These are phyloP conservation scores for Lasioglossum pauxillum DNA, from an alignment of 2,888 invertebrate genomes.

Conservation along the genomic window DNA sequence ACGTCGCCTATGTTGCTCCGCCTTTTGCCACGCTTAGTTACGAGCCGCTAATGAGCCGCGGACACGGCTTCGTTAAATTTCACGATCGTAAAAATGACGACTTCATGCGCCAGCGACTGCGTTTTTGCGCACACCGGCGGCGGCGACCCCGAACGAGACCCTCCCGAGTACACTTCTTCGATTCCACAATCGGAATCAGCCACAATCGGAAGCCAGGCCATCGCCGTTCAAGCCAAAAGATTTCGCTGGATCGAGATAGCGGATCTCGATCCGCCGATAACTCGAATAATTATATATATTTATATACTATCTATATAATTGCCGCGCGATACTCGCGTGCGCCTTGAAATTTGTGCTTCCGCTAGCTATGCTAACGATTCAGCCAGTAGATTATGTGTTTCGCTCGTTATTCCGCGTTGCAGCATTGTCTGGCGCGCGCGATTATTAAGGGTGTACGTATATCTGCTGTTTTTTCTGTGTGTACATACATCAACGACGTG, in stretches of 20 bases:
- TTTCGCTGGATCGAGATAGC: constrained; percentile 31
- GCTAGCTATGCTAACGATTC: constrained; percentile 51
- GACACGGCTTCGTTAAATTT: constrained; percentile 74
- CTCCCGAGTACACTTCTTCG: neutral
- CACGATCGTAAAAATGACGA: constrained; percentile 75
- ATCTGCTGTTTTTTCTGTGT: neutral
- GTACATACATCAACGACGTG: neutral
- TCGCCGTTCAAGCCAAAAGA: constrained; percentile 25
- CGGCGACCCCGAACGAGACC: neutral
- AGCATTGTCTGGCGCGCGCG: neutral
- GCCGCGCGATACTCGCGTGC: constrained; percentile 44
- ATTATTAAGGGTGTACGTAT: neutral
- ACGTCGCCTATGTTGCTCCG: constrained; percentile 68
- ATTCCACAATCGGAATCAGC: neutral
- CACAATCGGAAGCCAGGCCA: neutral
- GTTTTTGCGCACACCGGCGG: constrained; percentile 25
- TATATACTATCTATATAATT: constrained; percentile 45
- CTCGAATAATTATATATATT: constrained; percentile 37
- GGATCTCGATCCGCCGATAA: constrained; percentile 39
- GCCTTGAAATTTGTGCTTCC: constrained; percentile 53
- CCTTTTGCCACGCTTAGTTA: constrained; percentile 55
- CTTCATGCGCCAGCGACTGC: constrained; percentile 58
- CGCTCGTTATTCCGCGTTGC: constrained; percentile 35
- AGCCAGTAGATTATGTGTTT: constrained; percentile 9
- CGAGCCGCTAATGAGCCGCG: constrained; percentile 79